Conservation (phyloP, 2,113 vertebrate species). For the Sturnus vulgaris region DNA sequence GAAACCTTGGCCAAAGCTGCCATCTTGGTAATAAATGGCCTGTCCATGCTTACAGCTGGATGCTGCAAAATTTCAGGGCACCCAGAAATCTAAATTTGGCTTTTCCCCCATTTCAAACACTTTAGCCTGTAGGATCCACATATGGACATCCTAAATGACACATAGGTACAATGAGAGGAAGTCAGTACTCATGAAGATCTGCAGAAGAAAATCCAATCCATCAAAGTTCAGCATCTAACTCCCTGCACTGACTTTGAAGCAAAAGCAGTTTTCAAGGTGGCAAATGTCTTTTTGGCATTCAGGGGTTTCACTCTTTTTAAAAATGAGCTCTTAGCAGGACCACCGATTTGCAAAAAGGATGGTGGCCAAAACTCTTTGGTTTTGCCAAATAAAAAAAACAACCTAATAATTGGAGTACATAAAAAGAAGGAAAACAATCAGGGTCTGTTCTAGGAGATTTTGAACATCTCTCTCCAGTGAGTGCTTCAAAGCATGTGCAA, state of each 20-base stretch:
- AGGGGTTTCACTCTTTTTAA: neutral
- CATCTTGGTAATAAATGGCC: neutral
- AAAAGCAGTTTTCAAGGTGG: neutral
- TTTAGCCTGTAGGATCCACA: neutral
- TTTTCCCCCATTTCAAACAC: neutral
- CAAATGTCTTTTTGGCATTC: neutral
- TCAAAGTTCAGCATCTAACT: neutral
- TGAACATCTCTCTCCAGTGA: neutral
- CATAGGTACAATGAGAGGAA: neutral
- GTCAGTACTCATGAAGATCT: neutral
- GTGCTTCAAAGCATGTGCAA: neutral
- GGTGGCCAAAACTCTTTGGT: neutral
- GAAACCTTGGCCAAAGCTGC: neutral
- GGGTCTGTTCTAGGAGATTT: neutral
- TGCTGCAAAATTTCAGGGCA: neutral
- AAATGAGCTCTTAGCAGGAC: neutral
- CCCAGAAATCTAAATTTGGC: neutral
- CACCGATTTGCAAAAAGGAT: neutral
- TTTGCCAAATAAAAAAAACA: neutral
- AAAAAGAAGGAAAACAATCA: neutral
- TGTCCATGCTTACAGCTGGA: neutral
- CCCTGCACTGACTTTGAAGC: neutral
- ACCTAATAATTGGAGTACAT: neutral
- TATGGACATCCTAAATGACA: neutral
- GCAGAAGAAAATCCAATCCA: neutral